phyloP scores from a whole-genome alignment of 2,888 invertebrate genomes.

The Chymomyza fuscimana region DNA sequence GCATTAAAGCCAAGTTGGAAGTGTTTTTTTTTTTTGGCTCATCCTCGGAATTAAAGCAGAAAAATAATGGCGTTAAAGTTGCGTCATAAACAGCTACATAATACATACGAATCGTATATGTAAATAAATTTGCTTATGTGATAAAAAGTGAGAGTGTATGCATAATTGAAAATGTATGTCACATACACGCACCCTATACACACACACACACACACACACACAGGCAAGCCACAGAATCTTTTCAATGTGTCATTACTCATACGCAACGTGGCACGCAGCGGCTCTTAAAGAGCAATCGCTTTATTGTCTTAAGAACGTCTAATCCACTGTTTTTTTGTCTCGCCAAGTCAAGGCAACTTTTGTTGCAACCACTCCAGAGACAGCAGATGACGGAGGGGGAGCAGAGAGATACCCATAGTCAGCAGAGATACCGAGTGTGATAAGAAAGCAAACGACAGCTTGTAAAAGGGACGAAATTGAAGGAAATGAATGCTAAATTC shows the following conservation, averaged over 20 bases:
- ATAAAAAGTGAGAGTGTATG: not conserved
- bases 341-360: not conserved
- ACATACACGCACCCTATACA: not conserved
- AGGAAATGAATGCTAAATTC: conserved; percentile 36
- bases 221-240: not conserved
- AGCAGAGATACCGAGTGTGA: not conserved
- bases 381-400: not conserved
- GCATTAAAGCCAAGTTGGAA: not conserved
- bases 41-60: not conserved
- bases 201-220: not conserved
- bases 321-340: not conserved
- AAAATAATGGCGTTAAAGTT: not conserved
- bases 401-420: not conserved
- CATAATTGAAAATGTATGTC: conserved; percentile 7
- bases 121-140: not conserved
- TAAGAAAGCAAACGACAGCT: conserved; percentile 15
- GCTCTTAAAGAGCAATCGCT: not conserved
- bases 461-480: conserved; percentile 46
- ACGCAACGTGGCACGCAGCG: conserved; percentile 2
- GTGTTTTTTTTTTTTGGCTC: not conserved
- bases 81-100: not conserved
- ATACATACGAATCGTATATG: not conserved
- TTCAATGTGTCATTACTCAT: not conserved
- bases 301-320: not conserved
- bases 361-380: not conserved